A percentile compares a stretch with the other conserved stretches of the same genome.
Conservation (phyloP, 2,113 vertebrate genomes). For the Syrmaticus mikado region DNA sequence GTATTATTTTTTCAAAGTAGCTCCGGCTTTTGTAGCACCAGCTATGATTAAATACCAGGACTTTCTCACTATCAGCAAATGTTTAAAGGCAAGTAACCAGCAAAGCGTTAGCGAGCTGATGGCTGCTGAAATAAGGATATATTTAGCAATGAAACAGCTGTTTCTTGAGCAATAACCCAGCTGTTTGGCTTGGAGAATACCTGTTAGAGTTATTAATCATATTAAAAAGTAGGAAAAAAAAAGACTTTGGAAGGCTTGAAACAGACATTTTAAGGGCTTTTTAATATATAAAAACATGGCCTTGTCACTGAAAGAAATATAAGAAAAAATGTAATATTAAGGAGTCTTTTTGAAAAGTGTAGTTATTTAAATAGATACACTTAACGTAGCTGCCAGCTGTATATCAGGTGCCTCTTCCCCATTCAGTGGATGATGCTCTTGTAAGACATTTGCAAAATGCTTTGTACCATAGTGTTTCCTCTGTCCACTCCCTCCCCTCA, state of each 20-base stretch:
- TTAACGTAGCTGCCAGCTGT: neutral
- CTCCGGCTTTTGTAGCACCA: slow-evolving; percentile 45
- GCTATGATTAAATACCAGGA: slow-evolving; percentile 65
- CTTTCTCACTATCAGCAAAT: slow-evolving; percentile 70
- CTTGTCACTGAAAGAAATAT: neutral
- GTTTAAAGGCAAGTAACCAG: slow-evolving; percentile 68
- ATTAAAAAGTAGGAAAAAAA: slow-evolving; percentile 48
- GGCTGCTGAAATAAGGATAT: slow-evolving; percentile 55
- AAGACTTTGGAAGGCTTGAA: slow-evolving; percentile 41
- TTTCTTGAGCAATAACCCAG: slow-evolving; percentile 66
- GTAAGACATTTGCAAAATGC: neutral
- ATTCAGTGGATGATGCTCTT: neutral
- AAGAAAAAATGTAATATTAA: neutral
- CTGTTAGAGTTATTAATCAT: slow-evolving; percentile 71
- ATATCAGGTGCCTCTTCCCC: neutral
- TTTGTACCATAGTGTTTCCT: neutral
- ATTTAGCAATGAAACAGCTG: slow-evolving; percentile 74
- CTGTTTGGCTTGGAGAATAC: slow-evolving; percentile 70
- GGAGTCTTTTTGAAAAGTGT: neutral
- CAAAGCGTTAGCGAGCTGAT: slow-evolving; percentile 53
- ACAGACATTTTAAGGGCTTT: neutral
- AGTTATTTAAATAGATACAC: neutral
- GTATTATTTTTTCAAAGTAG: slow-evolving; percentile 62
- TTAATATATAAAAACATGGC: neutral
- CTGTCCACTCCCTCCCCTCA: neutral